Conservation (phyloP, 2,797 vertebrate genomes). For the Sylvilagus floridanus region DNA sequence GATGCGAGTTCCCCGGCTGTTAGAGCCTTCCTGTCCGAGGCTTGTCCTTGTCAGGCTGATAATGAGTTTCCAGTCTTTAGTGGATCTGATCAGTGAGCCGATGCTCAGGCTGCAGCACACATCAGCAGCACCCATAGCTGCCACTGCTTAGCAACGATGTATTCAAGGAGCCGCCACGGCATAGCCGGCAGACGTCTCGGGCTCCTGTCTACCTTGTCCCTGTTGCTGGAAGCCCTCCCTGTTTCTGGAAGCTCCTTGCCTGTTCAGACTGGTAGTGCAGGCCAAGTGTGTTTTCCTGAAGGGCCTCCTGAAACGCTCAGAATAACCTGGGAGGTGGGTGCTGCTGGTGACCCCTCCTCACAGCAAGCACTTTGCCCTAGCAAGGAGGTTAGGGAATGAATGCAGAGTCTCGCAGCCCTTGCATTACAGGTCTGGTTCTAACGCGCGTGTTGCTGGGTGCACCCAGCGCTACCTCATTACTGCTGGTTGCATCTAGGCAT, state of each 20-base stretch:
- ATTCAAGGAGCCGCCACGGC: not conserved
- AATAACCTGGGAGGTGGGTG: not conserved
- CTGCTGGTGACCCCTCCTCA: too few relatives aligned
- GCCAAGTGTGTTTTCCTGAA: accelerated
- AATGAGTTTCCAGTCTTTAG: not conserved
- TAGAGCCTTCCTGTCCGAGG: not conserved
- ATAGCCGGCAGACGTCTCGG: accelerated
- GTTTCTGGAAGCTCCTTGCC: not conserved
- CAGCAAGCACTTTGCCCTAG: too few relatives aligned
- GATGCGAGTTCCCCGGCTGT: not conserved
- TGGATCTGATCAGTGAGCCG: not conserved
- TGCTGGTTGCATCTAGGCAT: not conserved
- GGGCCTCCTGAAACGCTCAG: not conserved
- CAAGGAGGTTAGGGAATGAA: not conserved
- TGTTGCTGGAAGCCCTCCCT: accelerated
- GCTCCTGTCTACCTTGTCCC: accelerated
- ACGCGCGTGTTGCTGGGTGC: accelerated
- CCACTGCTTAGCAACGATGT: accelerated
- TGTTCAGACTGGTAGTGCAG: accelerated
- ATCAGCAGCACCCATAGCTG: not conserved
- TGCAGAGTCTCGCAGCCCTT: not conserved
- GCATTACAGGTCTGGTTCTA: too few relatives aligned
- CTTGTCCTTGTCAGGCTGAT: not conserved
- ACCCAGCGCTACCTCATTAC: not conserved
- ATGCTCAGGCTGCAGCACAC: not conserved